Conservation (phyloP, 2,888 invertebrate species). For the Leucoptera coffeella region DNA sequence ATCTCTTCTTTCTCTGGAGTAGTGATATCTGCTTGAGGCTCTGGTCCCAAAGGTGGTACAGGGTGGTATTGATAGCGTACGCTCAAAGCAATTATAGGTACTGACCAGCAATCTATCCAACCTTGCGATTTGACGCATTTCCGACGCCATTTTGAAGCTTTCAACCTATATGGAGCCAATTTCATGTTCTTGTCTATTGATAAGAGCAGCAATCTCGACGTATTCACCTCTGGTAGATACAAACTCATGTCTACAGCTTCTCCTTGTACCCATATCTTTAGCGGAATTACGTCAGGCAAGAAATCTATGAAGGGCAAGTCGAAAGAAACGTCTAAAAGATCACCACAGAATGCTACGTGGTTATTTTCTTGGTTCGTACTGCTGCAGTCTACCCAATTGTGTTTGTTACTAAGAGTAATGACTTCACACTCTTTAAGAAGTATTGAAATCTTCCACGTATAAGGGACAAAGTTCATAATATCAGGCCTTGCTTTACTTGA, state of each 20-base stretch:
- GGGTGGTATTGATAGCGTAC: constrained; percentile 91
- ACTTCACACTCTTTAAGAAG: constrained; percentile 93
- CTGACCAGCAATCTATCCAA: constrained; percentile 96
- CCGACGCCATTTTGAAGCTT: constrained; percentile 71
- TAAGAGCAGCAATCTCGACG: constrained; percentile 73
- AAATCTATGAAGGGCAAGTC: constrained; percentile 93
- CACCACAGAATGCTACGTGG: constrained; percentile 90
- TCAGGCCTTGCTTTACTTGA: constrained; percentile 89
- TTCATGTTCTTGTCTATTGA: constrained; percentile 86
- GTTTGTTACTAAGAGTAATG: constrained; percentile 88
- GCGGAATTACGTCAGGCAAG: constrained; percentile 79
- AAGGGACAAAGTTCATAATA: constrained; percentile 91
- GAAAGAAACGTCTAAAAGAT: constrained; percentile 87
- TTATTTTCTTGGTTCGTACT: constrained; percentile 93
- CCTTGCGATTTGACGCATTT: constrained; percentile 66
- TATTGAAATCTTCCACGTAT: constrained; percentile 90
- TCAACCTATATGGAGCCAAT: constrained; percentile 60
- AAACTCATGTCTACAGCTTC: constrained; percentile 88
- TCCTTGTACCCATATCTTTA: constrained; percentile 92
- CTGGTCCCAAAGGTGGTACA: constrained; percentile 79
- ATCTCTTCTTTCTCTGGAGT: constrained; percentile 94
- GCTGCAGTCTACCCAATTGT: constrained; percentile 98
- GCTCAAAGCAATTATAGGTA: constrained; percentile 88
- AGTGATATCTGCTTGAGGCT: constrained; percentile 86
- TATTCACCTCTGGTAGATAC: constrained; percentile 88